Evolutionary conservation across 2,888 invertebrate genomes (phyloP).

Genomic region (Eledona agricola): DNA sequence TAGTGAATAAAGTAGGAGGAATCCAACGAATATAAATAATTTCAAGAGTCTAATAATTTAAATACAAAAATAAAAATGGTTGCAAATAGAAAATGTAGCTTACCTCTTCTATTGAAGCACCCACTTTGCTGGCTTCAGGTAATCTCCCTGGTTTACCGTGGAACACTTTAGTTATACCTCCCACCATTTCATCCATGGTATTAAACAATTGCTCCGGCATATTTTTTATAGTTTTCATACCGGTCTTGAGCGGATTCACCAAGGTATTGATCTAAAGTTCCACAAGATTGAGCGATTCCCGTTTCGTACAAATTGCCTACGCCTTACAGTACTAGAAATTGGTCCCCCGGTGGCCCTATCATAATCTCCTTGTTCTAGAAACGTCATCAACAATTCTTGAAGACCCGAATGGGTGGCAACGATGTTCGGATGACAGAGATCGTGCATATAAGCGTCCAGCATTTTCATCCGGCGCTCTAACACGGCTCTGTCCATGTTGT

Average conservation of each 20-base stretch:
- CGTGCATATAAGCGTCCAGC: slow-evolving; percentile 82
- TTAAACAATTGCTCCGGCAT: slow-evolving; percentile 89
- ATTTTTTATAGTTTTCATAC: slow-evolving; percentile 85
- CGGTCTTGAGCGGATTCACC: slow-evolving; percentile 76
- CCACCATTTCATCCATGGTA: slow-evolving; percentile 85
- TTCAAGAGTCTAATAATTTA: no score
- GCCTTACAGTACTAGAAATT: slow-evolving; percentile 67
- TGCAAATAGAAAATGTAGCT: slow-evolving; percentile 1
- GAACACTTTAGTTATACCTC: slow-evolving; percentile 81
- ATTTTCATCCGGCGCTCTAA: slow-evolving; percentile 84
- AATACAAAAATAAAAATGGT: no score
- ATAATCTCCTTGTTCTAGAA: slow-evolving; percentile 76
- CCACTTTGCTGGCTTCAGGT: slow-evolving; percentile 62
- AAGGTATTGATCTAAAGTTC: slow-evolving; percentile 60
- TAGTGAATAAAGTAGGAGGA: no score
- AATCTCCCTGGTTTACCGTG: slow-evolving; percentile 64
- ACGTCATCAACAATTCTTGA: slow-evolving; percentile 69
- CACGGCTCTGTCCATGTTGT: slow-evolving; percentile 86
- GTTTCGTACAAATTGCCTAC: neutral
- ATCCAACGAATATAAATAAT: no score
- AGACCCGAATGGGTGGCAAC: slow-evolving; percentile 71
- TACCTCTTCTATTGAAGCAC: slow-evolving; percentile 67
- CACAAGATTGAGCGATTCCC: no score
- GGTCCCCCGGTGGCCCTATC: slow-evolving; percentile 71
- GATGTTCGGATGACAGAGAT: slow-evolving; percentile 70